Evolutionary conservation across 2,113 vertebrate species (phyloP).

Genomic region (Chrysemys picta): DNA sequence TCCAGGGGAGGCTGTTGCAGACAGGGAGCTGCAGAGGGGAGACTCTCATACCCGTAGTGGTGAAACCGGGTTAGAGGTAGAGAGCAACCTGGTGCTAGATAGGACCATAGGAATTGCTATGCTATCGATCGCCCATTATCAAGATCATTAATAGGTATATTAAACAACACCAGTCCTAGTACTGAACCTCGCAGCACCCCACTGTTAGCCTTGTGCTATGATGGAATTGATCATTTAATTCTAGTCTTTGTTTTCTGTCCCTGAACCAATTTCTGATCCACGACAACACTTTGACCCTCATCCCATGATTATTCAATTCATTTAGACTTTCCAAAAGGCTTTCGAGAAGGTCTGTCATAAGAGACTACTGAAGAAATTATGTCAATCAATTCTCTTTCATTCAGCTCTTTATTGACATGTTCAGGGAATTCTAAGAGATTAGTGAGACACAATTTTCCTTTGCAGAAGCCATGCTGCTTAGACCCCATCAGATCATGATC

Average conservation of each 20-base stretch:
- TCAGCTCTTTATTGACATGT: not conserved
- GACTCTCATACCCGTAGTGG: not conserved
- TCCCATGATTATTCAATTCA: not conserved
- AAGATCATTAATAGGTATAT: not conserved
- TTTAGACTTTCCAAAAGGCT: not conserved
- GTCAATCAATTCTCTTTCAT: not conserved
- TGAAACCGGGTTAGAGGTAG: not conserved
- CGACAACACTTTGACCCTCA: not conserved
- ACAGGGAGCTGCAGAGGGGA: not conserved
- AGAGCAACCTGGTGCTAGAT: not conserved
- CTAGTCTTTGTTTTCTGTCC: not conserved
- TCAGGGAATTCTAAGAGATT: not conserved
- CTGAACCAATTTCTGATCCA: not conserved
- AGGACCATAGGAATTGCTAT: not conserved
- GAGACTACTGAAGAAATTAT: not conserved
- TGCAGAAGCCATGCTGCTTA: not conserved
- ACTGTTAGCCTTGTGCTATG: not conserved
- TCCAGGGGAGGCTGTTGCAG: not conserved
- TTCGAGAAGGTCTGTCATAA: not conserved
- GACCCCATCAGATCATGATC: not conserved
- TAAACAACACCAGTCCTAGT: not conserved
- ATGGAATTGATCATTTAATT: not conserved
- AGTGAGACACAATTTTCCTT: not conserved
- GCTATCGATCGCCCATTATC: not conserved
- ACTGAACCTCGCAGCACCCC: not conserved